Base-by-base conservation (phyloP, 2,113 vertebrate species). In the Emydocephalus ijimae region DNA sequence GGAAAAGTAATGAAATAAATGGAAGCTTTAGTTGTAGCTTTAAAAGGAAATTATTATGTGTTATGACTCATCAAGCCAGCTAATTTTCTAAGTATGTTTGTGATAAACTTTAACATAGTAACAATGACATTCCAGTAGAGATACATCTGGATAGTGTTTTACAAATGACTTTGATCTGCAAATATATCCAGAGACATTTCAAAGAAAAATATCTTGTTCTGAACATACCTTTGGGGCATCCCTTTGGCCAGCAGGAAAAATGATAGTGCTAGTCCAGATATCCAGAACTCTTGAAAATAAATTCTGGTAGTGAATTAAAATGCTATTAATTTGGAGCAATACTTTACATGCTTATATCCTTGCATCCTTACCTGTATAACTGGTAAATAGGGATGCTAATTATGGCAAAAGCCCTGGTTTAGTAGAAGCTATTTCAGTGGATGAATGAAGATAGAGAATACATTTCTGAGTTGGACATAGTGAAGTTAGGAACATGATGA, bases 21-120 rank as follows among this genome's bases (percentile, higher is more conserved):
- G 90, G 92, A 95, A 29, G 39, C 81, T 95, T 96, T 48, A 89
- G 0, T 11, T 95, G 86, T 94, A 92, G 94, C 97, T 96, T 96
- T 94, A 94, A 93, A 96, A 92, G 95, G 93, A 97, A 97, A 96
- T 96, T 95, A 91, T 91, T 96, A 95, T 95, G 94, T 96, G 95
- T 95, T 96, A 95, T 97, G 96, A 96, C 93, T 97, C 95, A 96
- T 96, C 96, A 96, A 95, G 94, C 92, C 96, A 95, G 92, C 94
- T 96, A 92, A 94, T 96, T 95, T 96, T 87, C 23, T 88, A 52
- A 55, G 24, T 45, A 91, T 94, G 95, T 95, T 89, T 89, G 87
- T 95, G 59, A 92, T 96, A 95, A 93, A 96, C 94, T 93, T 95
- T 97, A 95, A 96, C 95, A 94, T 93, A 96, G 93, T 92, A 96